phyloP scores from a whole-genome alignment of 2,888 invertebrate genomes.

The Melanargia galathea region DNA sequence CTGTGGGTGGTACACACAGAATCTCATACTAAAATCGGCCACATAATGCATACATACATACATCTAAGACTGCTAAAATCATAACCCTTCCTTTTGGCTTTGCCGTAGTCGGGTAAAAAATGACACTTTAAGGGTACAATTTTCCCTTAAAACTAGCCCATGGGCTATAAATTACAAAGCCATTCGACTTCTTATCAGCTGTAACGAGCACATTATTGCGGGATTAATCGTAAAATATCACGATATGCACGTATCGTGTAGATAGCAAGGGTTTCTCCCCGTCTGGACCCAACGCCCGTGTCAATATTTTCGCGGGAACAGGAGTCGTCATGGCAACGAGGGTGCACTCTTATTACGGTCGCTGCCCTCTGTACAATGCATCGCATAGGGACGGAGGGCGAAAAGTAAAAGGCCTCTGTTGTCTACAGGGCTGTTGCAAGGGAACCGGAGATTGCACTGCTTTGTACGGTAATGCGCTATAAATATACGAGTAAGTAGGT shows the following conservation, averaged over 20 bases:
- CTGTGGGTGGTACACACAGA: no score
- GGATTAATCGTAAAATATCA: conserved; percentile 69
- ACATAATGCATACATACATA: no score
- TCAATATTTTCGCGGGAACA: conserved; percentile 72
- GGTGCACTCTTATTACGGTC: conserved; percentile 67
- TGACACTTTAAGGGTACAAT: no score
- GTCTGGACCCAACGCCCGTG: conserved; percentile 64
- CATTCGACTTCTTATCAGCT: conserved; percentile 66
- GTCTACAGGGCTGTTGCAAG: conserved; percentile 67
- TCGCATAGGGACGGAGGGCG: conserved; percentile 64
- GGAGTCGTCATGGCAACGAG: conserved; percentile 75
- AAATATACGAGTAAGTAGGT: conserved; percentile 30
- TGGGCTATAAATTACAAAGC: conserved; percentile 50
- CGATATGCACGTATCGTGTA: conserved; percentile 55
- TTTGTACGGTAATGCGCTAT: conserved; percentile 41
- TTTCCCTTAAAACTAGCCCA: conserved; percentile 44
- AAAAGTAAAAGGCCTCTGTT: conserved; percentile 58
- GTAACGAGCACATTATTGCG: conserved; percentile 64
- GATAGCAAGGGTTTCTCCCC: conserved; percentile 47
- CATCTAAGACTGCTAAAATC: no score
- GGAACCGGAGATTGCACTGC: conserved; percentile 49
- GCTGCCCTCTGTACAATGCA: conserved; percentile 70
- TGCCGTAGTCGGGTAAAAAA: no score
- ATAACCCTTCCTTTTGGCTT: no score
- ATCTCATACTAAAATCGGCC: no score